Base-by-base conservation (phyloP, 2,113 vertebrate species). In the Rhea pennata region DNA sequence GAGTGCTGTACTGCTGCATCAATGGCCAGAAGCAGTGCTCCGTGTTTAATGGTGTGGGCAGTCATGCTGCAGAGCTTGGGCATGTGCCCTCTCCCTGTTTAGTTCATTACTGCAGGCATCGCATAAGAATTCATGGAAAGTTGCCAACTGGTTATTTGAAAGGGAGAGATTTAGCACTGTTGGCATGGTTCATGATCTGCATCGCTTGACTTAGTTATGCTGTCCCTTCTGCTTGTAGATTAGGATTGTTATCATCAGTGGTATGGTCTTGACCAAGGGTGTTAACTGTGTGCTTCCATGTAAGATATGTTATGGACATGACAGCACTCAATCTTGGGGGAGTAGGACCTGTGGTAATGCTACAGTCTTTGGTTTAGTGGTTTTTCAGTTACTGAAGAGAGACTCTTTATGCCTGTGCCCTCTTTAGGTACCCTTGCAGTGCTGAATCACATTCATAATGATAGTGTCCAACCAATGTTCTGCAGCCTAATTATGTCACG, bases 341-440 rank as follows among this genome's bases (percentile, higher is more conserved):
- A 77, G 11, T 16, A 66, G 46, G 36, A 61, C 65, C 53, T 14
- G 36, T 61, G 15, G 31, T 26, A 73, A 36, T 33, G 12, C 33
- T 48, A 36, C 40, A 22, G n/a, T 62, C 27, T 79, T 62, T 50
- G 39, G 42, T 73, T 53, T 59, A 72, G 33, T 15, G 21, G 15
- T 12, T 73, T 77, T 54, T 54, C 15, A 8, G 39, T 73, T 74
- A 33, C 33, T 26, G n/a, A 73, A 40, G 59, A 36, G 46, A 15
- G 8, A 4, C 48, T 20, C 26, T 8, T 72, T 48, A 51, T 26
- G 19, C 23, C 51, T 73, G 40, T 62, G 29, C 20, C 20, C 36
- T 66, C 0, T 0, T 0, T 51, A 72, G 4, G 3, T 44, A n/a
- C 15, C 22, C 59, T 66, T 29, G 66, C 19, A 46, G 15, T 59